phyloP scores from a whole-genome alignment of 2,113 vertebrate genomes.

The Piliocolobus tephrosceles region DNA sequence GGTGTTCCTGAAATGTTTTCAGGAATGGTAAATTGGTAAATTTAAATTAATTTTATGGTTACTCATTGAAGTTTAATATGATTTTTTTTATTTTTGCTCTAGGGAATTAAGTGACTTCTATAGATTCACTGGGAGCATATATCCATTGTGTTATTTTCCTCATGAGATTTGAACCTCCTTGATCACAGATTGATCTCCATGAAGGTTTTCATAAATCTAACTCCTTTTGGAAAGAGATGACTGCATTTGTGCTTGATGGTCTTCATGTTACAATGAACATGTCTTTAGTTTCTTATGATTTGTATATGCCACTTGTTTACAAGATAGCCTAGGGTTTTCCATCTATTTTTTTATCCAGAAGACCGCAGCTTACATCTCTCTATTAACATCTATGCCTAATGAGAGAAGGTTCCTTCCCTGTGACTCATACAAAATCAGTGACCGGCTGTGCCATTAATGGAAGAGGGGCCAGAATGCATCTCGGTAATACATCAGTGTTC shows the following conservation, averaged over 20 bases:
- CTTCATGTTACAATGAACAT: not conserved
- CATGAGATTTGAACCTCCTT: not conserved
- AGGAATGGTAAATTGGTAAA: not conserved
- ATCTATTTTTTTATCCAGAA: conserved; percentile 27
- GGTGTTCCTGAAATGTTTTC: not conserved
- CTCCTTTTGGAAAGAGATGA: not conserved
- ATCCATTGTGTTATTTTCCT: not conserved
- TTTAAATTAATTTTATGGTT: conserved; percentile 17
- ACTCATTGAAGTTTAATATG: not conserved
- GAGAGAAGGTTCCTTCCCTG: not conserved
- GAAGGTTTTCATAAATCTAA: not conserved
- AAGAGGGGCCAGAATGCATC: not conserved
- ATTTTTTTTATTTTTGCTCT: conserved; percentile 7
- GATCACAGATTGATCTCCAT: not conserved
- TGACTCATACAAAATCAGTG: not conserved
- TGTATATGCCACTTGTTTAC: not conserved
- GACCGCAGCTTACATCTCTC: not conserved
- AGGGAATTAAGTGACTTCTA: not conserved
- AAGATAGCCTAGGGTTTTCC: not conserved
- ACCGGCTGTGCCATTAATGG: not conserved
- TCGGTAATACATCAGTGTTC: not conserved
- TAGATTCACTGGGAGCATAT: not conserved
- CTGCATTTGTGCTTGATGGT: not conserved
- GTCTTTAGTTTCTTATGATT: conserved; percentile 3
- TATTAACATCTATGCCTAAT: not conserved